Base-by-base conservation (phyloP, 2,797 vertebrate species). In the Acanthornis magna region DNA sequence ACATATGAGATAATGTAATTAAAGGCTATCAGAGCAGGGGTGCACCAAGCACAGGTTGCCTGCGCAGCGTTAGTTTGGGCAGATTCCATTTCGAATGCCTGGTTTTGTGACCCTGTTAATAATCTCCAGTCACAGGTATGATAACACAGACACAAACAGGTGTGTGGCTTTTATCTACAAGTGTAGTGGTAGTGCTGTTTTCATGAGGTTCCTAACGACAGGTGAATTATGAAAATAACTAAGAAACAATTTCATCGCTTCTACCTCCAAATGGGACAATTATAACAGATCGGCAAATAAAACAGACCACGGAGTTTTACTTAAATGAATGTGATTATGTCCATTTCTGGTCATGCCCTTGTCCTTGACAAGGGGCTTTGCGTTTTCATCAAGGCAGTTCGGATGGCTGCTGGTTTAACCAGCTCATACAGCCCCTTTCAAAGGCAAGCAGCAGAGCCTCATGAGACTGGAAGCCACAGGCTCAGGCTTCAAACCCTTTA, bases 221-320 rank as follows among this genome's bases (percentile, higher is more conserved):
- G 53, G n/a, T 82, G 53, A 89, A 43, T 73, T n/a, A 70, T 61
- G 40, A 79, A 38, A 60, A 14, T 11, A 76, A 23, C 54, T 78
- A 54, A 81, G 76, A 92, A 91, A 78, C 55, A 8, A 60, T 75
- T 86, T 74, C 61, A 51, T 57, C 80, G 38, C 68, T 80, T 86
- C 48, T 57, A 17, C 12, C 29, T 78, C 50, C 55, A 78, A 84
- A 84, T 26, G 48, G n/a, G 26, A 38, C 32, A 45, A 74, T 88
- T 67, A 79, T n/a, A 45, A 45, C 60, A 36, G 65, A 62, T 84
- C 0, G 0, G 68, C 34, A 78, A 72, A 73, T 42, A 72, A 93
- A 85, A 84, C 9, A 48, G 51, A 80, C 8, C 5, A 26, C 34
- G 30, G 55, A 61, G 36, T 68, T 76, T 75, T 61, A 51, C 45